Evolutionary conservation across 2,888 invertebrate genomes (phyloP), one percentile per base, ranked within the genome.

Genomic region (Uropetala carovei): DNA sequence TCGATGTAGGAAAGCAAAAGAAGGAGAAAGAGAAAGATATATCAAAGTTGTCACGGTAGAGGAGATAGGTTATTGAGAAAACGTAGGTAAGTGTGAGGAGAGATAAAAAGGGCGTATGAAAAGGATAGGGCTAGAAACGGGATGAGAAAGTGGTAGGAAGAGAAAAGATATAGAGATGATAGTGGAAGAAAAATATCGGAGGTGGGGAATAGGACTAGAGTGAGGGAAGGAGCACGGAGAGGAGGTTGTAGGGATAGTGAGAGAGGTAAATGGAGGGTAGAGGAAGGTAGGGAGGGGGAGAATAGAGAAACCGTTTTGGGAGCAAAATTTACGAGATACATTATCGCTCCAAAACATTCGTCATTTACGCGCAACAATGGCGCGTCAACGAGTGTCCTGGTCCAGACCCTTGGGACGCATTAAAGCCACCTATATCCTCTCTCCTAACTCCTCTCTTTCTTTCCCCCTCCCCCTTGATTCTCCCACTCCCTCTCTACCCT

Each of bases 291-390:
- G 86, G 86, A 0, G 60, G 18, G 60, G 13, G 59, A 16, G 59
- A 30, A 30, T 7, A 18, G 60, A 59, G 27, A 86, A 86, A 59
- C 13, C 86, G 30, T n/a, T 86, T 86, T 64, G 16, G 16, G 22
- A 22, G 16, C 14, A 16, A 60, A 86, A 60, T 86, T 86, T 86
- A 86, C 60, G 86, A 30, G 60, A 57, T 18, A 16, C 60, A 86
- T 86, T 86, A 86, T 86, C 86, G 60, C 60, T 59, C 60, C 86
- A 60, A 86, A 86, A 86, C 86, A 86, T 86, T 86, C 86, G 86
- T 86, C 86, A 86, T 86, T 86, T 27, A 59, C 86, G 86, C 60
- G 86, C 86, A 86, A 86, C 86, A 86, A 86, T 86, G 60, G 86
- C 30, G 30, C 86, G 86, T 86, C 86, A 64, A 60, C 60, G 86